Evolutionary conservation across 2,113 vertebrate genomes (phyloP).

Genomic region (Colius striatus): DNA sequence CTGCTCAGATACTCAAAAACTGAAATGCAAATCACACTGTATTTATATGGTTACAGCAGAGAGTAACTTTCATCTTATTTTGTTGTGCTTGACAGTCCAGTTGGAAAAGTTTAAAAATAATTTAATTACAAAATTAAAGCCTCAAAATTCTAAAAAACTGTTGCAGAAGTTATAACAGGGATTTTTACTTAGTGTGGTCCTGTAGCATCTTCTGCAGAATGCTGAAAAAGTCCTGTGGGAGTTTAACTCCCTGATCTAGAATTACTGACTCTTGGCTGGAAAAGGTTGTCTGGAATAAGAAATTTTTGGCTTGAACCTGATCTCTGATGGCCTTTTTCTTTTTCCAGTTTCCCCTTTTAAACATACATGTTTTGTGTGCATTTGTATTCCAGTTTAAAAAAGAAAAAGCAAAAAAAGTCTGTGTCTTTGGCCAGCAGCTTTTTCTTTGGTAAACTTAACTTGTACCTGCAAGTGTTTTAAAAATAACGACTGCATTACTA

Average conservation of each 20-base stretch:
- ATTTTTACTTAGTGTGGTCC: neutral
- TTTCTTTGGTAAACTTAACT: neutral
- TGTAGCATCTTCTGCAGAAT: neutral
- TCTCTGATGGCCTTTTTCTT: neutral
- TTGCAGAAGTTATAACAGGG: neutral
- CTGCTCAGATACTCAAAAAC: neutral
- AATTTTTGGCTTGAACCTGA: slow-evolving; percentile 4
- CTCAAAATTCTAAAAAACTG: neutral
- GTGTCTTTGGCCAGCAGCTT: neutral
- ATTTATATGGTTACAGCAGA: neutral
- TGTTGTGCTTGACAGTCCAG: neutral
- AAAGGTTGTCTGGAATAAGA: neutral
- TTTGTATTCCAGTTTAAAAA: neutral
- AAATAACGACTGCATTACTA: neutral
- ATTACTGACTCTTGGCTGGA: neutral
- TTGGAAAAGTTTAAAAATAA: neutral
- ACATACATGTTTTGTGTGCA: neutral
- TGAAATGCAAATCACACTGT: neutral
- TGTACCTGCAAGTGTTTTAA: neutral
- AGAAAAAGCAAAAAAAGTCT: neutral
- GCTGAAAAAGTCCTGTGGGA: neutral
- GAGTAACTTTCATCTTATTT: neutral
- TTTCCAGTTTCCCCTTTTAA: neutral
- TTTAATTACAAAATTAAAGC: neutral
- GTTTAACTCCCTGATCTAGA: neutral